Percentiles rank a stretch among this genome's conserved stretches.
phyloP scores from a whole-genome alignment of 2,113 vertebrate genomes.

The Chaetops frenatus region DNA sequence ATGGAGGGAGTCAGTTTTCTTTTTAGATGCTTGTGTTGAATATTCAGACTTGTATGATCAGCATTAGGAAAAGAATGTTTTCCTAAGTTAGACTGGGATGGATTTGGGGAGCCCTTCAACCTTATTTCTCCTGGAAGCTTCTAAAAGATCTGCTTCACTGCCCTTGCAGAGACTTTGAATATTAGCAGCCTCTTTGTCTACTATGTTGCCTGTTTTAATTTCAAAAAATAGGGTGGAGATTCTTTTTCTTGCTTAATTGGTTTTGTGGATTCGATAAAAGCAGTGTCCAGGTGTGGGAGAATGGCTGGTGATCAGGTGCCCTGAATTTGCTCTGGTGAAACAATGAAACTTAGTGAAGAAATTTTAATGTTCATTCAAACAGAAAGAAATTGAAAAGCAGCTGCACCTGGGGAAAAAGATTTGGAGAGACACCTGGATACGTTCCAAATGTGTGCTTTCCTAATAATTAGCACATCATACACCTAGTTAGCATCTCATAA shows the following conservation, averaged over 20 bases:
- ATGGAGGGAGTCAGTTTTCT: neutral
- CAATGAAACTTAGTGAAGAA: conserved; percentile 1
- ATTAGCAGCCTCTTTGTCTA: neutral
- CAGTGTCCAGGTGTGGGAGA: neutral
- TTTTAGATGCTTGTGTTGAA: neutral
- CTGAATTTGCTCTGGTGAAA: neutral
- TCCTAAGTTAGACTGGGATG: neutral
- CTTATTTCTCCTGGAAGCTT: neutral
- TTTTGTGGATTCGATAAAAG: neutral
- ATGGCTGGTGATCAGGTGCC: neutral
- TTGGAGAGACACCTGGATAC: conserved; percentile 66
- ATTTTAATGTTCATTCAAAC: conserved; percentile 11
- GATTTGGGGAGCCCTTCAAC: neutral
- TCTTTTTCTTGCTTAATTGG: neutral
- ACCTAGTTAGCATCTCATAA: conserved; percentile 79
- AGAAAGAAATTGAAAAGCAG: conserved; percentile 46
- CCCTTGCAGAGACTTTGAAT: neutral
- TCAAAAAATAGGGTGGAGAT: accelerated
- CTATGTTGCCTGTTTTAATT: neutral
- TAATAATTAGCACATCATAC: conserved; percentile 78
- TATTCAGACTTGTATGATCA: neutral
- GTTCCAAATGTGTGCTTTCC: conserved; percentile 68
- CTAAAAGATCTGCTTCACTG: neutral
- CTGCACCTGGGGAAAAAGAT: conserved; percentile 54
- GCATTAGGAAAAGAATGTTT: neutral